phyloP scores from a whole-genome alignment of 2,888 invertebrate genomes.

The Campopleginae sp. region DNA sequence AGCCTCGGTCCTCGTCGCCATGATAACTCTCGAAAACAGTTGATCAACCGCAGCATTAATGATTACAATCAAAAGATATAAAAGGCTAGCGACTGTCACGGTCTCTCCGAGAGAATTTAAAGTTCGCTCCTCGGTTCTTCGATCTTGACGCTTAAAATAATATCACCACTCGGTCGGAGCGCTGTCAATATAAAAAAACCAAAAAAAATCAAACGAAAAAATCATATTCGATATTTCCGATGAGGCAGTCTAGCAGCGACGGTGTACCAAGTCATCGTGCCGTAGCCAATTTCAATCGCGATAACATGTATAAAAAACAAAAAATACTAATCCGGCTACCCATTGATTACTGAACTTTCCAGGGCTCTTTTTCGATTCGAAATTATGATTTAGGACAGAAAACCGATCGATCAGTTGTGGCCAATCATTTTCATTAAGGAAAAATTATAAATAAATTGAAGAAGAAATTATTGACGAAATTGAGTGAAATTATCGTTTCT shows the following conservation, averaged over 20 bases:
- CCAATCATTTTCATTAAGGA: neutral
- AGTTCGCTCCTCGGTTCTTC: neutral
- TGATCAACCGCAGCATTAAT: slow-evolving; percentile 7
- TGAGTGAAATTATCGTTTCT: too few species aligned
- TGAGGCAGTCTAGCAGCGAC: slow-evolving; percentile 71
- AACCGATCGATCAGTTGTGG: neutral
- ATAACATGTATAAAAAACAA: slow-evolving; percentile 53
- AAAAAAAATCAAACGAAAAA: slow-evolving; percentile 24
- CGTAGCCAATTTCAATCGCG: slow-evolving; percentile 69
- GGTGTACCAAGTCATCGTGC: slow-evolving; percentile 76
- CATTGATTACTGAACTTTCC: neutral
- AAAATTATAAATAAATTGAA: neutral
- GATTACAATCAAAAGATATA: slow-evolving; percentile 13
- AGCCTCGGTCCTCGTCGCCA: neutral
- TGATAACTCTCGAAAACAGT: neutral
- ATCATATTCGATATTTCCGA: slow-evolving; percentile 28
- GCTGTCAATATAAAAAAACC: neutral
- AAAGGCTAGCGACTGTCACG: slow-evolving; percentile 30
- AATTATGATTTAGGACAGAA: neutral
- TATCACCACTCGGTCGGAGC: slow-evolving; percentile 17
- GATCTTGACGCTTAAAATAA: slow-evolving; percentile 29
- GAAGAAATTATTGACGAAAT: neutral
- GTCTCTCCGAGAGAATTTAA: slow-evolving; percentile 5
- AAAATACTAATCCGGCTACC: slow-evolving; percentile 41
- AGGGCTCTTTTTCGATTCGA: neutral